Evolutionary conservation across 2,888 invertebrate genomes (phyloP).

Genomic region (Lepas anatifera): DNA sequence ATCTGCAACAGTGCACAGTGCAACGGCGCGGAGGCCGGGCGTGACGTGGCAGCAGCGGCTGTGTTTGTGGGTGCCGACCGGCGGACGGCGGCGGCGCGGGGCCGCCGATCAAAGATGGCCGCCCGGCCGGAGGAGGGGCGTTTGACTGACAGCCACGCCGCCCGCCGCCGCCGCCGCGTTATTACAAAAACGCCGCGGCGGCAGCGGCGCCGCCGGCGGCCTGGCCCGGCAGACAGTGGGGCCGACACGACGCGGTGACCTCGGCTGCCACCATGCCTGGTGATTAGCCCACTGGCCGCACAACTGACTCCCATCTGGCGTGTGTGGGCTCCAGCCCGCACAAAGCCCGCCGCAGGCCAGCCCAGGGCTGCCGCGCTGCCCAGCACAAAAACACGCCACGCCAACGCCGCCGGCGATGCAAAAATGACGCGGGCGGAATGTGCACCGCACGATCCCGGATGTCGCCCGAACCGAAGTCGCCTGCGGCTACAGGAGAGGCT

Average conservation of each 20-base stretch:
- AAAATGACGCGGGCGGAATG: background rate
- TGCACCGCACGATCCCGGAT: background rate
- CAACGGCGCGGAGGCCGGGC: background rate
- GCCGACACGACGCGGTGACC: background rate
- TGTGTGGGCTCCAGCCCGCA: background rate
- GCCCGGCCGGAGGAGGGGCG: constrained; percentile 2
- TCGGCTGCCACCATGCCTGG: too few relatives aligned
- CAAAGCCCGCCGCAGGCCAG: background rate
- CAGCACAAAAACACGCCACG: background rate
- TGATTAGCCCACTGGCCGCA: background rate
- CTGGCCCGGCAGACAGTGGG: too few relatives aligned
- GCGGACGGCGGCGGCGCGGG: too few relatives aligned
- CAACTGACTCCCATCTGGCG: background rate
- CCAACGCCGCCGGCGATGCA: background rate
- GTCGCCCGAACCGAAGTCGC: background rate
- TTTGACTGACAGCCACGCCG: background rate
- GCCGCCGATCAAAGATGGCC: background rate
- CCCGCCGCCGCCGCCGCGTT: background rate
- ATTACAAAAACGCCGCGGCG: constrained; percentile 6
- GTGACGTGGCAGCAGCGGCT: background rate
- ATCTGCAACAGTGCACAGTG: constrained; percentile 1
- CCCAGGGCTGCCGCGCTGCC: too few relatives aligned
- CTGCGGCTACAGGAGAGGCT: background rate
- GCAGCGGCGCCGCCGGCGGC: background rate
- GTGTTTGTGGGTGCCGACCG: background rate